phyloP scores from a whole-genome alignment of 2,888 invertebrate species.

The Tanypteryx hageni region DNA sequence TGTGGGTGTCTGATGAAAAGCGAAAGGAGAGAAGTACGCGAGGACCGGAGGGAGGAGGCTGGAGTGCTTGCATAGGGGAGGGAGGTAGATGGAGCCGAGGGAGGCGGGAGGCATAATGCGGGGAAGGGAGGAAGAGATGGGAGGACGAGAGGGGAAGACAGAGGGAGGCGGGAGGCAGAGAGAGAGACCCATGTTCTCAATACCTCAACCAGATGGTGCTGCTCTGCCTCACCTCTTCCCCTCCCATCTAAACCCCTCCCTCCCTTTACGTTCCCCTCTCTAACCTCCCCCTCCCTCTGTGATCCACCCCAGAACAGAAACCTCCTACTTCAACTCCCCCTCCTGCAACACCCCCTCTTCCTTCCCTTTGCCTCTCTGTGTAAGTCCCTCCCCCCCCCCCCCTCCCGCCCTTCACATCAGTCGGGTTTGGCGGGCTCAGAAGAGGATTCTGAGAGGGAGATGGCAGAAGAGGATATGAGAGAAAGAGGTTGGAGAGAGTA shows the following conservation, averaged over 20 bases:
- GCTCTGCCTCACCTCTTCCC: constrained; percentile 37
- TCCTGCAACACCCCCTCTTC: constrained; percentile 7
- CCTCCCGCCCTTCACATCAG: not conserved
- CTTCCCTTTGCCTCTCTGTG: not conserved
- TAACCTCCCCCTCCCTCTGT: not conserved
- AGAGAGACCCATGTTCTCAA: constrained; percentile 52
- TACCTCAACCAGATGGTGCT: constrained; percentile 64
- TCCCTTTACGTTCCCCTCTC: not conserved
- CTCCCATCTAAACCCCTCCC: not conserved
- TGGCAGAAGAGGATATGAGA: constrained; percentile 18
- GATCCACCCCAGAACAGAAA: constrained; percentile 41
- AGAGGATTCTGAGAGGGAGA: constrained; percentile 56
- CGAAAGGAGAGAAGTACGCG: not conserved
- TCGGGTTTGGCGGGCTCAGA: constrained; percentile 20
- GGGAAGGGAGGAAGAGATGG: not conserved
- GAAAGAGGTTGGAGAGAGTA: constrained; percentile 16
- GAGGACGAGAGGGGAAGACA: not conserved
- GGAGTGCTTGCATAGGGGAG: constrained; percentile 33
- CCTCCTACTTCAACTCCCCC: constrained; percentile 57
- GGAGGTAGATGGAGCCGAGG: constrained; percentile 37
- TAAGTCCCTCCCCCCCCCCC: not conserved
- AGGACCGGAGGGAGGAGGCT: constrained; percentile 16
- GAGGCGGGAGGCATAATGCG: constrained; percentile 39
- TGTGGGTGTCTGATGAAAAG: not conserved
- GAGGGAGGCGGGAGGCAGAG: not conserved